phyloP scores from a whole-genome alignment of 2,113 vertebrate species.

The Macaca fascicularis region T2T-MFA8v1.1 NC_088385.1:71887501-71888000 shows the following conservation, averaged over 20 bases:
- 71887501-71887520: background rate
- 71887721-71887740: background rate
- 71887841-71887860: conserved; percentile 22
- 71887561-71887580: background rate
- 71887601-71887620: background rate
- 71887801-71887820: background rate
- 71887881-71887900: background rate
- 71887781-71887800: background rate
- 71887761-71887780: background rate
- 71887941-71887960: background rate
- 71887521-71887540: background rate
- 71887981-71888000: background rate
- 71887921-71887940: background rate
- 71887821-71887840: background rate
- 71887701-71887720: background rate
- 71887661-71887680: background rate
- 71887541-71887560: background rate
- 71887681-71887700: background rate
- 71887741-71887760: background rate
- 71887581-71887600: background rate
- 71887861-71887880: background rate
- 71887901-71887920: background rate
- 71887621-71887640: background rate
- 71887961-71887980: background rate
- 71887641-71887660: background rate